Evolutionary conservation across 2,113 vertebrate species (phyloP).

Genomic region (Menura novaehollandiae): DNA sequence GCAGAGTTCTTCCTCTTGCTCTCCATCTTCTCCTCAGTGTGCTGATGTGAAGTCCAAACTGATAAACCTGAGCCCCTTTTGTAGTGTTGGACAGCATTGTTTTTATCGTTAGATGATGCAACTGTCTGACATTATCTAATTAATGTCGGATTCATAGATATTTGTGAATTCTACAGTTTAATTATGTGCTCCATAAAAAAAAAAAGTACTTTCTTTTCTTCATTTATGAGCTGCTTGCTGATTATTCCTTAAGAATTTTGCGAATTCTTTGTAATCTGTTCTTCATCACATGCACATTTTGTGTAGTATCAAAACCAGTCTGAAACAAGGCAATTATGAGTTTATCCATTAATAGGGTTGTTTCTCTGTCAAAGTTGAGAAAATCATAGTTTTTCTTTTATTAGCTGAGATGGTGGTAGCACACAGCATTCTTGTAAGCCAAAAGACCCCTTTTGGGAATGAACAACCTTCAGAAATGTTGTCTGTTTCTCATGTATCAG

Average conservation of each 20-base stretch:
- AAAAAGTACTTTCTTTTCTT: neutral
- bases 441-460: neutral
- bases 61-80: neutral
- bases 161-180: neutral
- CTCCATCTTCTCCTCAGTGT: neutral
- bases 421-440: neutral
- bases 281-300: neutral
- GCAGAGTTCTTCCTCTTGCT: neutral
- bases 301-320: neutral
- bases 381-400: neutral
- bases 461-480: neutral
- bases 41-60: neutral
- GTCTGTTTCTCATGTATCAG: neutral
- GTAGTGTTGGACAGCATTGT: neutral
- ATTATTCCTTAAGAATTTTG: neutral
- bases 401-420: neutral
- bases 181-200: fast-evolving
- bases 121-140: neutral
- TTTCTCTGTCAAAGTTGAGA: neutral
- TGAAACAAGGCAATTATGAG: neutral
- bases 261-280: neutral
- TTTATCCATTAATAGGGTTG: neutral
- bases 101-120: neutral
- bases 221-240: neutral
- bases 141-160: neutral